These are phyloP conservation scores for Falco peregrinus DNA, from an alignment of 2,797 vertebrate genomes.

Conservation along the genomic window DNA sequence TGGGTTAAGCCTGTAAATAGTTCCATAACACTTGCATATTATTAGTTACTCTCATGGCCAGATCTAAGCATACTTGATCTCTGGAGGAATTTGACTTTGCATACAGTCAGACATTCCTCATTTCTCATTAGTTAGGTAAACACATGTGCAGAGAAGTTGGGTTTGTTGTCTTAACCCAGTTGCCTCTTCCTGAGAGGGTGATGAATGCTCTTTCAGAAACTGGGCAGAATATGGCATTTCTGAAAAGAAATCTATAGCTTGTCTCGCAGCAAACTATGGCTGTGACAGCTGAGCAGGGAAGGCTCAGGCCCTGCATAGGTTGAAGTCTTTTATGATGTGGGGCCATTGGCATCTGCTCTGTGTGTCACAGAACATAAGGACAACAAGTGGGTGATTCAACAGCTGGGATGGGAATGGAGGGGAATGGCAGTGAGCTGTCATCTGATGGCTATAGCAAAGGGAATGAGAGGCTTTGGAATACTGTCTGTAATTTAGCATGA, in stretches of 20 bases:
- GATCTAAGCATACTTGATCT: conserved; percentile 59
- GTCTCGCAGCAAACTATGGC: not conserved
- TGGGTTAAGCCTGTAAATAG: conserved; percentile 46
- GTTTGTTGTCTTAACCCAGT: not conserved
- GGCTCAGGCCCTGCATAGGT: conserved; percentile 13
- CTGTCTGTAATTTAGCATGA: not conserved
- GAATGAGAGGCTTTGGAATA: conserved; percentile 28
- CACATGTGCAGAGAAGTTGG: not conserved
- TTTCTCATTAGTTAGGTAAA: conserved; percentile 51
- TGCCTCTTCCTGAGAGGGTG: not conserved
- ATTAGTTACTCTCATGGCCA: conserved; percentile 33
- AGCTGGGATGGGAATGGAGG: conserved; percentile 56
- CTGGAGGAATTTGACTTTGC: conserved; percentile 57
- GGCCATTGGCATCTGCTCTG: conserved; percentile 60
- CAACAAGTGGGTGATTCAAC: conserved; percentile 46
- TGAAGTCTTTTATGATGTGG: conserved; percentile 39
- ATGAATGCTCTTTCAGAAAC: not conserved
- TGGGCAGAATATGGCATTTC: not conserved
- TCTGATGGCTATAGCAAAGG: not conserved
- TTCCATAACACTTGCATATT: conserved; percentile 29
- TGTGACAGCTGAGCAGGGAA: conserved; percentile 66
- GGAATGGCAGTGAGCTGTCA: not conserved
- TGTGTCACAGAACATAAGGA: conserved; percentile 62
- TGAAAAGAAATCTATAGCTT: not conserved
- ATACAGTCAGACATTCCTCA: conserved; percentile 39